phyloP scores from a whole-genome alignment of 1,140 invertebrate species.

The Helicoverpa zea region DNA sequence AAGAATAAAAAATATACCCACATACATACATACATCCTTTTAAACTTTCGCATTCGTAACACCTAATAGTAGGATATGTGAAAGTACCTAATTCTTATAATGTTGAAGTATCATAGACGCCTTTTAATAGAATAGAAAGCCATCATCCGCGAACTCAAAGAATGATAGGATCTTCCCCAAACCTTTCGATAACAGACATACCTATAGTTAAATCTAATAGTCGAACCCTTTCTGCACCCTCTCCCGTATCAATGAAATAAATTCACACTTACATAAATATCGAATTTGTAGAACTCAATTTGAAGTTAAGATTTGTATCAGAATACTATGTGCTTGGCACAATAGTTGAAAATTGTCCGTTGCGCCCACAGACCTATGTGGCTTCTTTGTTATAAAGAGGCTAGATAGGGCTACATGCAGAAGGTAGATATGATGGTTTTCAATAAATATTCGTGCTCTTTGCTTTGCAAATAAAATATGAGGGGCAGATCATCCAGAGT shows the following conservation, averaged over 20 bases:
- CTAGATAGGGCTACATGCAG: conserved; percentile 3
- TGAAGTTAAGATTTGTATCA: conserved; percentile 66
- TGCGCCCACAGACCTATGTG: conserved; percentile 48
- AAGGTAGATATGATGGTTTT: conserved; percentile 4
- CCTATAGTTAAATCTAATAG: neutral
- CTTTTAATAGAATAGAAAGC: neutral
- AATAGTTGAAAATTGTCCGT: conserved; percentile 73
- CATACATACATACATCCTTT: no score
- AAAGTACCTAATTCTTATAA: no score
- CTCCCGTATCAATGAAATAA: conserved; percentile 30
- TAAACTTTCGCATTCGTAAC: no score
- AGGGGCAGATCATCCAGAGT: no score
- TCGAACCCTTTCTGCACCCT: neutral
- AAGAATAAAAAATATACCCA: no score
- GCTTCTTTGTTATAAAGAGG: conserved; percentile 9
- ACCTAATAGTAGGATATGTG: no score
- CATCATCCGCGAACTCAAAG: neutral
- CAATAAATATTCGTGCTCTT: no score
- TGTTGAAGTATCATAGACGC: no score
- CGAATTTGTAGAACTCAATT: conserved; percentile 63
- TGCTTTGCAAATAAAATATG: no score
- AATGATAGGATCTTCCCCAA: neutral
- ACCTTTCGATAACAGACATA: conserved; percentile 2
- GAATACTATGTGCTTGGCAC: conserved; percentile 52
- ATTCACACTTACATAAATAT: conserved; percentile 36